Base-by-base conservation (phyloP, 1,140 invertebrate species). In the Caenorhabditis tropicalis region DNA sequence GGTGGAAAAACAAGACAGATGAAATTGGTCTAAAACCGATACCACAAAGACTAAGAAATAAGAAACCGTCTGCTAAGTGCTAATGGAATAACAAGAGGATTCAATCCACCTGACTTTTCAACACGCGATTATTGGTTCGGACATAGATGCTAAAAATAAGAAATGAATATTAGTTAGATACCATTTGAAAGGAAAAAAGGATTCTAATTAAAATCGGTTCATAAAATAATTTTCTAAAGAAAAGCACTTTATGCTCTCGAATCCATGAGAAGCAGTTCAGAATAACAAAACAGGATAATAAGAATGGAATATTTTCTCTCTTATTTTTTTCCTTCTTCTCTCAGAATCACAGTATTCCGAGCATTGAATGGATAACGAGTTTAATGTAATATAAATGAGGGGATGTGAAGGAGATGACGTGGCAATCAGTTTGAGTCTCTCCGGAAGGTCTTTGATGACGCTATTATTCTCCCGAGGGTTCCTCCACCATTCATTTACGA, bases 361-460 rank as follows among this genome's bases (percentile, higher is more conserved):
- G n/a, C 65, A 36, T 43, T 74, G 65, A 74, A 74, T 74, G 33
- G 19, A 10, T 74, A 43, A 74, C 33, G 36, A 74, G 33, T 46
- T 74, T 43, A 74, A 74, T 74, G 36, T 46, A 74, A 74, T 74
- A 74, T 46, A 46, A 43, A 74, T 74, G 65, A 74, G 65, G 1
- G 33, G 36, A 74, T 74, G 65, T 46, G 65, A 74, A 24, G 0
- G 10, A 16, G 36, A 24, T 74, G 36, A 74, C 65, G 36, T 43
- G 65, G 58, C 33, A 36, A 27, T 46, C 2, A 43, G n/a, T 36
- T 19, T 10, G 10, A 24, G 53, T 9, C 9, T 56, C 29, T n/a
- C 21, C 19, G 15, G 5, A 56, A 56, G 58, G 21, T 65, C 6
- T 36, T 36, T 4, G 0, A 65, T 36, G 58, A 65, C 10, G 31